Evolutionary conservation across 23 tunicate genomes (phyloP).

Genomic region (Styela clava): DNA sequence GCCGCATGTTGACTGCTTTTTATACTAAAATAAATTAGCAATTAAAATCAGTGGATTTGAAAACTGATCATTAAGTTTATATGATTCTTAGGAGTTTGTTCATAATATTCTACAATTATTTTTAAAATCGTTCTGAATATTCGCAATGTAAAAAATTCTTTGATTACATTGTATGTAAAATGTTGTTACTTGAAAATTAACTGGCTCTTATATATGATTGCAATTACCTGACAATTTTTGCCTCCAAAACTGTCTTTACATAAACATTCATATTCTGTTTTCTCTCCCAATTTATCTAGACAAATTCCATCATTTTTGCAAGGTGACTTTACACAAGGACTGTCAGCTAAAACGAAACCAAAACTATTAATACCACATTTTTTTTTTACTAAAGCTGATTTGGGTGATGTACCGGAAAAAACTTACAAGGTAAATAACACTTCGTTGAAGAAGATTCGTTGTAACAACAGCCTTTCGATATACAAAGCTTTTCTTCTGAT

Average conservation of each 20-base stretch:
- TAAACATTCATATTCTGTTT: conserved; percentile 33
- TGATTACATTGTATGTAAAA: too few relatives aligned
- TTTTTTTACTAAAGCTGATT: too few relatives aligned
- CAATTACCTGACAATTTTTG: conserved; percentile 64
- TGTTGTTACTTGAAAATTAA: too few relatives aligned
- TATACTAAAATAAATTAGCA: conserved; percentile 5
- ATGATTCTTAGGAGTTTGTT: too few relatives aligned
- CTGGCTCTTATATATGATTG: too few relatives aligned
- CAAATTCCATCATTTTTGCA: conserved; percentile 61
- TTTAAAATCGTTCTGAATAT: too few relatives aligned
- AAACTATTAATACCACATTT: not conserved
- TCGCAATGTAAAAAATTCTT: too few relatives aligned
- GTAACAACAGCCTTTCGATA: conserved; percentile 37
- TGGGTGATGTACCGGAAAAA: too few relatives aligned
- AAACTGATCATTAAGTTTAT: not conserved
- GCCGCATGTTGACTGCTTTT: conserved; percentile 60
- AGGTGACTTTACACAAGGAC: conserved; percentile 34
- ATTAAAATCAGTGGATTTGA: not conserved
- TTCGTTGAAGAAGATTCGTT: conserved; percentile 19
- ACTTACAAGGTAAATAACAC: conserved; percentile 38
- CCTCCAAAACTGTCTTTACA: conserved; percentile 53
- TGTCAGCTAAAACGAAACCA: conserved; percentile 15
- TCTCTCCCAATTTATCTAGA: conserved; percentile 24
- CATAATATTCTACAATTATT: too few relatives aligned
- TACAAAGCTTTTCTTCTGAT: conserved; percentile 13